Evolutionary conservation across 2,113 vertebrate genomes (phyloP).

Genomic region (Symphodus melops): DNA sequence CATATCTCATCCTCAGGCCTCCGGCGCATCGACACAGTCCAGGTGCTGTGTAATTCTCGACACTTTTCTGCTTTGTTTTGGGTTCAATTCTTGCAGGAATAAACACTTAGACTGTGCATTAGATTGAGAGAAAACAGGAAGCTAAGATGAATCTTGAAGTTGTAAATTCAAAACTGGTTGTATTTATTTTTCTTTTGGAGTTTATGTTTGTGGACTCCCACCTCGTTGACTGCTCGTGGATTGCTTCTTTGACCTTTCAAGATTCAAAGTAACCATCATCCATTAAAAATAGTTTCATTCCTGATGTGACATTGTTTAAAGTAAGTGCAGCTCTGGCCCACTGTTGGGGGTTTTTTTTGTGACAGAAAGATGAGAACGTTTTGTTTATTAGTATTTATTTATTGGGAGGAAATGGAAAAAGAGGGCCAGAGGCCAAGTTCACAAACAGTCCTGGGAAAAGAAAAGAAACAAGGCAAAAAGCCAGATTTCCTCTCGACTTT

Average conservation of each 20-base stretch:
- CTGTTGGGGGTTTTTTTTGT: conserved; percentile 23
- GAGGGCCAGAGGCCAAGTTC: conserved; percentile 59
- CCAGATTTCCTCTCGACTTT: conserved; percentile 39
- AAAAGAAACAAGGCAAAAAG: conserved; percentile 42
- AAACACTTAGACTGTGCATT: not conserved
- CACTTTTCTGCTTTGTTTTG: not conserved
- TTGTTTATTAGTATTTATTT: conserved; percentile 73
- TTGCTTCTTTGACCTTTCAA: not conserved
- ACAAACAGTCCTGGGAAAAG: conserved; percentile 68
- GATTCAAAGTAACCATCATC: not conserved
- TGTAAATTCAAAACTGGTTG: too few relatives aligned
- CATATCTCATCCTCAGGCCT: conserved; percentile 40
- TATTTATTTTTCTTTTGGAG: not conserved
- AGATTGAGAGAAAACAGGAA: not conserved
- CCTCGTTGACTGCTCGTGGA: not conserved
- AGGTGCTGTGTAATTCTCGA: not conserved
- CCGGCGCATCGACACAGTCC: conserved; percentile 3
- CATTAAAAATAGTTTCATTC: not conserved
- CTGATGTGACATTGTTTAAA: not conserved
- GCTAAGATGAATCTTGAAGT: not conserved
- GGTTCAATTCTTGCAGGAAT: not conserved
- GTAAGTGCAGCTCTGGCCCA: conserved; percentile 43
- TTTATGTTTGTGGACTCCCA: not conserved
- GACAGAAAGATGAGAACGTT: conserved; percentile 47
- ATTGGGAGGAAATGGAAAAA: conserved; percentile 76